Percentiles rank a stretch among this genome's conserved stretches.
phyloP scores from a whole-genome alignment of 2,888 invertebrate genomes.

The Pollenia amentaria region DNA sequence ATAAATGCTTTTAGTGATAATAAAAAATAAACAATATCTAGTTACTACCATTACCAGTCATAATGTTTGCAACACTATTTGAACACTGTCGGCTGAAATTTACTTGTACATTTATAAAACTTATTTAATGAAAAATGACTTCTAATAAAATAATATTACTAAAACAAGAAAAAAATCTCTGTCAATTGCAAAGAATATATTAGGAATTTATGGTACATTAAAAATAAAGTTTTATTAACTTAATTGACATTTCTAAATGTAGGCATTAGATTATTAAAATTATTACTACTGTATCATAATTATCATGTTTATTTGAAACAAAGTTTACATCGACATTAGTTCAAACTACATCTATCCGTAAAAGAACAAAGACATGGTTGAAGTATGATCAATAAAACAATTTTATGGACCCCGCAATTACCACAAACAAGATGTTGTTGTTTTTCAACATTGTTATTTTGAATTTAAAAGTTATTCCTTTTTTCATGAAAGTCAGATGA shows the following conservation, averaged over 20 bases:
- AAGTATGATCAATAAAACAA: no score
- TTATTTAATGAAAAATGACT: conserved; percentile 16
- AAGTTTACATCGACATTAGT: no score
- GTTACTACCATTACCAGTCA: conserved; percentile 8
- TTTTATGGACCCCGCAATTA: no score
- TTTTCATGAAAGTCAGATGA: no score
- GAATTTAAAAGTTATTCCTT: no score
- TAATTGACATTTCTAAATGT: background rate
- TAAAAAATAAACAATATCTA: background rate
- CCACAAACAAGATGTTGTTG: no score
- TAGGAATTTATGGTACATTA: conserved; percentile 16
- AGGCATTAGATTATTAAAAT: no score
- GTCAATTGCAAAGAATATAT: background rate
- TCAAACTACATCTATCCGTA: no score
- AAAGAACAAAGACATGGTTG: no score
- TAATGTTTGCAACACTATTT: background rate
- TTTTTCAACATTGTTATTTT: no score
- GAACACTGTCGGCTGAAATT: background rate
- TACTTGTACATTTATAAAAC: background rate
- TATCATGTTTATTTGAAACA: background rate
- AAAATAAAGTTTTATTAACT: conserved; percentile 16
- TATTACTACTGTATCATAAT: background rate
- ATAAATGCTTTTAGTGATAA: conserved; percentile 2
- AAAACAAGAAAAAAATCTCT: background rate
- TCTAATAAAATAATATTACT: background rate